Base-by-base conservation (phyloP, 2,888 invertebrate species). In the Cheilosia vernalis region DNA sequence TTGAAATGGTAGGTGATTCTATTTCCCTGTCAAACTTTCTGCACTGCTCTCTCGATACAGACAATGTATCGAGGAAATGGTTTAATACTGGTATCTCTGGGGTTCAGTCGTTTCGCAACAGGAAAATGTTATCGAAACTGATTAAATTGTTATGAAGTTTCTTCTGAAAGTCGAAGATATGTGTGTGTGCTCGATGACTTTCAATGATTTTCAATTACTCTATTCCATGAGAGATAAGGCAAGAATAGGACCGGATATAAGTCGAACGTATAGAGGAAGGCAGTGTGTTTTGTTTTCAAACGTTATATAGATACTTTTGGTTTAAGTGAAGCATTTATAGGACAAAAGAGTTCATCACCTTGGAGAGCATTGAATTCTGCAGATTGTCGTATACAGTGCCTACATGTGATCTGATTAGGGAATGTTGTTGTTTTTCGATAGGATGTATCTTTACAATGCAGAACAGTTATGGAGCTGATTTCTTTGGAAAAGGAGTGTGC, bases 321-420 rank as follows among this genome's bases (percentile, higher is more conserved):
- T 56, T 37, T 56, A 69, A 69, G 33, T 55, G 49, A 49, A 60
- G 49, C 70, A 58, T 70, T 70, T 70, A 44, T 60, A 76, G 67
- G 76, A 76, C 76, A 67, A 76, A 76, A 49, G 58, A 67, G 76
- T 76, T 76, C 66, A 76, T 67, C 76, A 76, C 76, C 76, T 76
- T 53, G 19, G 51, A 51, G 58, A 66, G 33, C 49, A 76, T 53
- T 60, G 60, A 76, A 76, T 51, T 49, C 33, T 42, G 37, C 4
- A 42, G 30, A 60, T 51, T 17, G 37, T 49, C 44, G 15, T 44
- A 42, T 44, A 66, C 19, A 44, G 53, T 55, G 56, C 56, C n/a
- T 40, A 40, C 49, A 24, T 70, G 70, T 70, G 58, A 70, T 60
- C 58, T 70, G 58, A 60, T 70, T 70, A 37, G 21, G 44, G 9